These are phyloP conservation scores for Xylota segnis DNA, from an alignment of 2,888 invertebrate genomes.

Conservation along the genomic window DNA sequence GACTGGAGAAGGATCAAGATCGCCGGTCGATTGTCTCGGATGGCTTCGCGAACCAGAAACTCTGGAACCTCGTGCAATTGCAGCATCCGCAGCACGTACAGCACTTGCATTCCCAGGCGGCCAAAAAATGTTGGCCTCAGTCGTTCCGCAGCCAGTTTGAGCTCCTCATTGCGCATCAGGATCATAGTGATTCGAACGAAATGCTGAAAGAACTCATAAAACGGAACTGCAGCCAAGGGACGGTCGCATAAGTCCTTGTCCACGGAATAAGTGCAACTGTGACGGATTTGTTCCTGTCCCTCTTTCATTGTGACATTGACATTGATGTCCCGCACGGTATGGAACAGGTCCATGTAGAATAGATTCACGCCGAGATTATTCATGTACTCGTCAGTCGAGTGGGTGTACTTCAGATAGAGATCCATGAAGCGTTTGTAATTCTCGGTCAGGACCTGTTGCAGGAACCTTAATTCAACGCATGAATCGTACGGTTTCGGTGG, in stretches of 20 bases:
- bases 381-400: conserved; percentile 24
- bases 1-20: background rate
- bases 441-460: conserved; percentile 56
- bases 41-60: conserved; percentile 31
- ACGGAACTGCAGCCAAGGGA: conserved; percentile 16
- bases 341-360: conserved; percentile 53
- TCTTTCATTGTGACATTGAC: background rate
- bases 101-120: conserved; percentile 16
- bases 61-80: background rate
- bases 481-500: background rate
- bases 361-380: conserved; percentile 47
- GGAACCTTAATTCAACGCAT: conserved; percentile 1
- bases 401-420: conserved; percentile 35
- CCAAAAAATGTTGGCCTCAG: conserved; percentile 50
- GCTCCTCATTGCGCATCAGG: conserved; percentile 28
- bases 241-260: background rate
- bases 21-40: background rate
- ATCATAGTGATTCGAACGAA: conserved; percentile 23
- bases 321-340: conserved; percentile 23
- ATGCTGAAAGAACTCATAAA: conserved; percentile 55
- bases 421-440: conserved; percentile 30
- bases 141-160: background rate
- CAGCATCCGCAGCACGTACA: conserved; percentile 32
- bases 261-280: background rate
- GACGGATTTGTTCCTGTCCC: background rate